phyloP scores from a whole-genome alignment of 2,888 invertebrate genomes.

The Apamea epomidion region DNA sequence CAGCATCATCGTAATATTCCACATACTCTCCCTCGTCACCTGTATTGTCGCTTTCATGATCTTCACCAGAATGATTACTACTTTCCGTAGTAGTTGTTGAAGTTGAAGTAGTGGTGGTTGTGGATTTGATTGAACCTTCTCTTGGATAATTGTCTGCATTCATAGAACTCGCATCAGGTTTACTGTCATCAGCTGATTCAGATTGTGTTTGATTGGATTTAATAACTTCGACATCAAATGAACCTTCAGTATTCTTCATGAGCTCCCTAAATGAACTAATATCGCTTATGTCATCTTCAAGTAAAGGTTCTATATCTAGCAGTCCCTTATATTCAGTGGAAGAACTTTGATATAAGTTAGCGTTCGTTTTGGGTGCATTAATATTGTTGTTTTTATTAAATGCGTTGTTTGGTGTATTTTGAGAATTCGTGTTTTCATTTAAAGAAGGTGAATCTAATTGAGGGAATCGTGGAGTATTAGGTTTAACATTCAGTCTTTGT shows the following conservation, averaged over 20 bases:
- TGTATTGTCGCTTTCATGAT: constrained; percentile 75
- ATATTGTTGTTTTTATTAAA: constrained; percentile 70
- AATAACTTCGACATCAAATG: constrained; percentile 90
- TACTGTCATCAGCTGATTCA: constrained; percentile 80
- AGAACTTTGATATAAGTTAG: constrained; percentile 75
- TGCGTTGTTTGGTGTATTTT: constrained; percentile 70
- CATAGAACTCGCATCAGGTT: constrained; percentile 86
- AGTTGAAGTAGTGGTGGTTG: constrained; percentile 68
- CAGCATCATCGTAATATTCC: constrained; percentile 85
- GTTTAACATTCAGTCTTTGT: constrained; percentile 83
- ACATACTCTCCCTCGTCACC: constrained; percentile 83
- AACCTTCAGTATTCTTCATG: constrained; percentile 86
- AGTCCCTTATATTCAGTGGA: constrained; percentile 88
- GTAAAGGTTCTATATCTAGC: constrained; percentile 89
- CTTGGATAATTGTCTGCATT: constrained; percentile 82
- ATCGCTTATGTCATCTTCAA: constrained; percentile 91
- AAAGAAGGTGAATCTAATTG: constrained; percentile 74
- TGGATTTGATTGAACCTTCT: constrained; percentile 67
- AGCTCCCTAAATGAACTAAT: constrained; percentile 86
- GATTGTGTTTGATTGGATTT: constrained; percentile 82
- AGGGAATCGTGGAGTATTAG: constrained; percentile 77
- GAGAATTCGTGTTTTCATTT: constrained; percentile 70
- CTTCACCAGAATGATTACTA: constrained; percentile 65
- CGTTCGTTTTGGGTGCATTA: constrained; percentile 72
- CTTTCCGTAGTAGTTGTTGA: constrained; percentile 66